Conservation (phyloP, 2,113 vertebrate genomes). For the Syngnathus scovelli region DNA sequence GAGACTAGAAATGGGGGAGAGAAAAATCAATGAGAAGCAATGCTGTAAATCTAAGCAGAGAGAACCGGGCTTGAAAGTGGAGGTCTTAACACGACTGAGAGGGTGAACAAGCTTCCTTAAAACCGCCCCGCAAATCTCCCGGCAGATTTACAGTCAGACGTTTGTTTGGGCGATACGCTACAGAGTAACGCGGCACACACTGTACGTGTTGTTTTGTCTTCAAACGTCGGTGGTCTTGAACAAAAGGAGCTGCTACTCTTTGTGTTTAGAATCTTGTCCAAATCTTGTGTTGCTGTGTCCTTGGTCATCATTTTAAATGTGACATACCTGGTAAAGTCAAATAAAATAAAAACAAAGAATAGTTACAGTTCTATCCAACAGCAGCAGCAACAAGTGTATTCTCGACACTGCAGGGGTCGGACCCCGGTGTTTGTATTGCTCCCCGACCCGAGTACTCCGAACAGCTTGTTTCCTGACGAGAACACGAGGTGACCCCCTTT, state of each 20-base stretch:
- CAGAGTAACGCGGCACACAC: neutral
- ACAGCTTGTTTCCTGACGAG: conserved; percentile 21
- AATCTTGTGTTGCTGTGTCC: no score
- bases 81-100: conserved; percentile 19
- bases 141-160: conserved; percentile 41
- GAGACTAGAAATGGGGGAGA: neutral
- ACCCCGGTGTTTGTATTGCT: conserved; percentile 3
- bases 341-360: conserved; percentile 1
- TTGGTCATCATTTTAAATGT: neutral
- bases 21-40: conserved; percentile 49
- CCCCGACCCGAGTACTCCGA: neutral
- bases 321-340: neutral
- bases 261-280: no score
- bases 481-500: conserved; percentile 4
- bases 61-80: conserved; percentile 26
- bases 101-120: conserved; percentile 39
- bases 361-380: conserved; percentile 3
- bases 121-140: conserved; percentile 23
- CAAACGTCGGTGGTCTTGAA: conserved; percentile 1
- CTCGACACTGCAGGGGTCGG: conserved; percentile 17
- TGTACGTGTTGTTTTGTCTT: conserved; percentile 29
- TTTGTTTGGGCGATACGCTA: conserved; percentile 5
- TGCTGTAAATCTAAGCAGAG: conserved; percentile 53
- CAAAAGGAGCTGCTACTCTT: neutral
- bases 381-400: conserved; percentile 27